Evolutionary conservation across 2,888 invertebrate genomes (phyloP).

Genomic region (Pterobdella sp.): DNA sequence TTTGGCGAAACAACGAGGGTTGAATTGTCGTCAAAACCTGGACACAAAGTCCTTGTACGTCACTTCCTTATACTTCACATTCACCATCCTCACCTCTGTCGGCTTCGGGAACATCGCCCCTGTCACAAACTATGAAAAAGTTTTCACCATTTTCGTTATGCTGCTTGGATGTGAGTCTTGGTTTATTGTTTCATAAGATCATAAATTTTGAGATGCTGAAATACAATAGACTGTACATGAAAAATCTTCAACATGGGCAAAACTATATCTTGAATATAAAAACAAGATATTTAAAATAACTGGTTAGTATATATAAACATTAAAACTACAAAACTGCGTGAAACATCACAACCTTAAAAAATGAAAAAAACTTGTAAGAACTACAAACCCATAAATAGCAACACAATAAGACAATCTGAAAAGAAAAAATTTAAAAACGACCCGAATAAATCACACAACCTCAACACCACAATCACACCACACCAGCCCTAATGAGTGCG

Average conservation of each 20-base stretch:
- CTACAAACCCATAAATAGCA: background rate
- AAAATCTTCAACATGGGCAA: background rate
- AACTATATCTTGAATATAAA: background rate
- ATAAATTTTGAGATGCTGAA: background rate
- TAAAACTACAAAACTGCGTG: background rate
- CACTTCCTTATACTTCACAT: slow-evolving; percentile 51
- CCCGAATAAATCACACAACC: background rate
- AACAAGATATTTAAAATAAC: too few species aligned
- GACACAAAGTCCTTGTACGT: slow-evolving; percentile 49
- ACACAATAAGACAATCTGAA: background rate
- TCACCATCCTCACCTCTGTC: slow-evolving; percentile 51
- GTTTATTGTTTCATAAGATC: background rate
- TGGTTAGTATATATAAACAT: background rate
- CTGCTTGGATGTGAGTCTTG: slow-evolving; percentile 49
- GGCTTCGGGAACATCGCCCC: slow-evolving; percentile 52
- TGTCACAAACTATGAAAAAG: slow-evolving; percentile 51
- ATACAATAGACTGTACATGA: background rate
- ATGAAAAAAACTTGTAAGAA: background rate
- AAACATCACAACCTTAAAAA: background rate
- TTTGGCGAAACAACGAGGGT: slow-evolving; percentile 44
- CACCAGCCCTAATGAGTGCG: slow-evolving; percentile 50
- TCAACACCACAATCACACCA: slow-evolving; percentile 2
- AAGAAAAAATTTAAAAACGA: background rate
- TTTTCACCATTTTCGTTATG: slow-evolving; percentile 53
- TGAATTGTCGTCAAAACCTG: slow-evolving; percentile 47